Base-by-base conservation (phyloP, 2,797 vertebrate species). In the Hypotaenidia okinawae region DNA sequence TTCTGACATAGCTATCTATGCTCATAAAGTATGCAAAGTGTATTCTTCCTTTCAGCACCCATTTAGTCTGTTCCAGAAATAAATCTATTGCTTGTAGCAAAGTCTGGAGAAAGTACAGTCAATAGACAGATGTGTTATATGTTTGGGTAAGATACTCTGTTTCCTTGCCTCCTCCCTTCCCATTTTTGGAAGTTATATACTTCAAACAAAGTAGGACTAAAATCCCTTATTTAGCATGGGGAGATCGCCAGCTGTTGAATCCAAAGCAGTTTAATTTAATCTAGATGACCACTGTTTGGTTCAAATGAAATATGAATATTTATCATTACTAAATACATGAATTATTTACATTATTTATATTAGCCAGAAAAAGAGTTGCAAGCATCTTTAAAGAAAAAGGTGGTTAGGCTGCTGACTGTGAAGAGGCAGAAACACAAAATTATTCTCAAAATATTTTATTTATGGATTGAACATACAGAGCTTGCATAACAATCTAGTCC, bases 221-320 rank as follows among this genome's bases (percentile, higher is more conserved):
- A 94, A 83, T 92, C 84, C 67, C 55, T 84, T 95, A 72, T 95
- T 87, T 96, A 90, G 80, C 82, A 94, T 92, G 80, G 88, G 92
- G 90, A 96, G 61, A 93, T 93, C 95, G 52, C 78, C 93, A 96
- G 96, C 84, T 96, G 90, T 96, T 95, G 85, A 96, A 95, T 95
- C 72, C 66, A 72, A 88, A 90, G 92, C 69, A 93, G 81, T 89
- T 96, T 92, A 94, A 93, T 94, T 96, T 95, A 95, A 96, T 89
- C 79, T 94, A 89, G 68, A 92, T 13, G 4, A 96, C 93, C 80
- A 93, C 83, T 92, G 75, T 93, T 86, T 97, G 84, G 58, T 94
- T 97, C 69, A 95, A 95, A 95, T 94, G 82, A 96, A 96, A 91
- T 92, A 95, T 92, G 87, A 96, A 96, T 97, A 97, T 97, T 97